Base-by-base conservation (phyloP, 2,888 invertebrate species). In the Cephus runcator region DNA sequence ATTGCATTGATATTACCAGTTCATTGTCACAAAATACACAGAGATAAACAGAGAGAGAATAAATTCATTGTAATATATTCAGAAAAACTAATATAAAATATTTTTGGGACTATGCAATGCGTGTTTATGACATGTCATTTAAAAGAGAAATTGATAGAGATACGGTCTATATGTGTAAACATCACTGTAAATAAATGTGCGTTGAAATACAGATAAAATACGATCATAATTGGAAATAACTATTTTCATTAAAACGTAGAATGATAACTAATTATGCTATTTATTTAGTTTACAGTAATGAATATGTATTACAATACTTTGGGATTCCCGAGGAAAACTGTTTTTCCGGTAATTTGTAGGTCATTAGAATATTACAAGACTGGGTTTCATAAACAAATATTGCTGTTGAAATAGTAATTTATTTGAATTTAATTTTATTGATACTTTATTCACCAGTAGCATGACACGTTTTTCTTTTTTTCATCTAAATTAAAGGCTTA, bases 371-470 rank as follows among this genome's bases (percentile, higher is more conserved):
- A 56, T 40, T 56, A 23, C 23, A 56, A 56, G 23, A 56, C 56
- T 23, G 56, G 56, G 56, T 56, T 56, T 56, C 23, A 15, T 23
- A 56, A 56, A 56, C 56, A 56, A 56, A 56, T 56, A 56, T 56
- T 56, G 56, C 56, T 56, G 9, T 23, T 56, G 23, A 23, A 56
- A 23, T 9, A 56, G 56, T 23, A 56, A 56, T 79, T 84, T 81
- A 77, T 80, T 83, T 73, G 68, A 77, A 31, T 4, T 56, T n/a
- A 79, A 11, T 69, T 77, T 77, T 73, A 81, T 77, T 77, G 56
- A 23, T 56, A 56, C 56, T 9, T 56, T 56, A 9, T 56, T 56
- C 9, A 56, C 56, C 9, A 56, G 23, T 23, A 40, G 23, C 15
- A 11, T 34, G 23, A 15, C 40, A 40, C 15, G 40, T 40, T 40